Evolutionary conservation across 1,140 invertebrate species (phyloP), one percentile per base, ranked within the genome.

Genomic region (Macrobrachium rosenbergii): DNA sequence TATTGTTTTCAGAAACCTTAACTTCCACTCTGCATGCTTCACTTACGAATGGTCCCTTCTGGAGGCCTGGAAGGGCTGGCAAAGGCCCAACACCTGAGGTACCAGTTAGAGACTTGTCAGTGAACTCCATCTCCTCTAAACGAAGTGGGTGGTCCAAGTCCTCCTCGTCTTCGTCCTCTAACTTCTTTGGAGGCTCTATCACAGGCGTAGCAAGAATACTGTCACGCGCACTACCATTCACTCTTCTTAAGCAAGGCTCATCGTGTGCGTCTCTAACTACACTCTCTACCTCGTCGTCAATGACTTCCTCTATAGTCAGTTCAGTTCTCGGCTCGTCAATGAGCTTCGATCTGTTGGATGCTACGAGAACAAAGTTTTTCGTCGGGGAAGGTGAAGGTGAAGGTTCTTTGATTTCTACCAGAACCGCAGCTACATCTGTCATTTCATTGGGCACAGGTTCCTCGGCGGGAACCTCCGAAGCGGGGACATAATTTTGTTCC

Each of bases 11-110:
- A 87, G 43, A 67, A 82, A 76, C 75, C 83, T 77, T 63, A 73
- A 84, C 73, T 77, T 75, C 75, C 83, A 84, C 85, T 81, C 79
- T 75, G 21, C 85, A 87, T 87, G 85, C 85, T 81, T 82, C 85
- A 87, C 85, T 87, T 87, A 87, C 85, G 58, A 80, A 75, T 72
- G 78, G 85, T 76, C 59, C 78, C 60, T 87, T 87, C n/a, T 64
- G 78, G 37, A 81, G 79, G 62, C 79, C 79, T n/a, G 79, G 79
- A 37, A 81, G 79, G 63, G 79, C 63, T 45, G 79, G 79, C 28
- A 81, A 79, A 16, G 78, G 77, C 60, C 85, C 78, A 63, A 63
- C 21, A 45, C 78, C 77, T 37, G 78, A 62, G 5, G 85, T 45
- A 45, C 58, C 59, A 23, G 45, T 73, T 52, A 81, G 14, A 23